phyloP scores from a whole-genome alignment of 2,888 invertebrate genomes.

The Dromius quadrimaculatus region DNA sequence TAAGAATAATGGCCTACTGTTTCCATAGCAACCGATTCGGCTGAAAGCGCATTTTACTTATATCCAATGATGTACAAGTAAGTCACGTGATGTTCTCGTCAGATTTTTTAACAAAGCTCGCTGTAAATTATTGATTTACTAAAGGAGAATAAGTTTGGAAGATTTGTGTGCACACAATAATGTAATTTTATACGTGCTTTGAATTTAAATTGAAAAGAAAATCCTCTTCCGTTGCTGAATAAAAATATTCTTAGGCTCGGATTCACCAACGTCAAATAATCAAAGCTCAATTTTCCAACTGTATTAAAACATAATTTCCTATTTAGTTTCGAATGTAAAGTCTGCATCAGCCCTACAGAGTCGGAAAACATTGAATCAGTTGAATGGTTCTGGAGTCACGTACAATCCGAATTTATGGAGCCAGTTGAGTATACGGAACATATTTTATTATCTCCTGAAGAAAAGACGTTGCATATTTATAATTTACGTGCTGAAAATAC shows the following conservation, averaged over 20 bases:
- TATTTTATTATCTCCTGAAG: conserved; percentile 64
- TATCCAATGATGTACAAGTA: too few species aligned
- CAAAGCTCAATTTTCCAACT: conserved; percentile 13
- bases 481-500: conserved; percentile 67
- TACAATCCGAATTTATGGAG: conserved; percentile 58
- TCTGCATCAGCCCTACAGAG: conserved; percentile 70
- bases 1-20: too few species aligned
- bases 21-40: too few species aligned
- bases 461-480: conserved; percentile 69
- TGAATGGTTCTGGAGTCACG: conserved; percentile 67
- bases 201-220: too few species aligned
- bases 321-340: conserved; percentile 67
- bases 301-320: conserved; percentile 19
- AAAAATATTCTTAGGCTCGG: too few species aligned
- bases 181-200: neutral
- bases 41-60: too few species aligned
- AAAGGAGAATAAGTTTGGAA: neutral
- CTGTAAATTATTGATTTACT: neutral
- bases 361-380: conserved; percentile 62
- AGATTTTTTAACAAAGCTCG: too few species aligned
- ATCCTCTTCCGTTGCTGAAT: too few species aligned
- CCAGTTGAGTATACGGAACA: conserved; percentile 66
- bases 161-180: neutral
- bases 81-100: too few species aligned
- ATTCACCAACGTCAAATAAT: too few species aligned